Evolutionary conservation across 1,140 invertebrate species (phyloP), one percentile per base, ranked within the genome.

Genomic region (Hypsibius dujardini): DNA sequence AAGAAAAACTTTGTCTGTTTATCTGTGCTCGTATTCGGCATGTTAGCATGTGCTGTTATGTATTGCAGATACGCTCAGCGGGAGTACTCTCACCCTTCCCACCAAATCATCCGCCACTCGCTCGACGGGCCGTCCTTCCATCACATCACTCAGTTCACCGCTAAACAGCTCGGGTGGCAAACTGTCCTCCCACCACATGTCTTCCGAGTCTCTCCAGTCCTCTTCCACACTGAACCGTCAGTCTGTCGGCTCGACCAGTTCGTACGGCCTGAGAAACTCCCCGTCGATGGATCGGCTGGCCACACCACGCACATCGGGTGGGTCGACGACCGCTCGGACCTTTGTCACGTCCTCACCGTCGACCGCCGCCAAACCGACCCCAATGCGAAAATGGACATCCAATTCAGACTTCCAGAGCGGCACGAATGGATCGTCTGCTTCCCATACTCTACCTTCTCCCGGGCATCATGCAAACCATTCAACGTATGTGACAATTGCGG

Each of bases 361-460:
- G 62, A 42, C 62, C 12, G 3, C 12, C 12, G 45, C 62, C 12
- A 12, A 12, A 3, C 12, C 62, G 12, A 45, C 62, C 12, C 12
- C 62, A 12, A 67, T 67, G 62, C 62, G 62, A 3, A 67, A 67
- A 42, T 67, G 62, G 62, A 67, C 62, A 67, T 67, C 62, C 62
- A 67, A 67, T 42, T 67, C 62, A 42, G 62, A 67, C 42, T 67
- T 67, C 45, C 62, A 67, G 62, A 67, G 45, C 42, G 62, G 62
- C 28, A 28, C 28, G 28, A 28, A 28, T 28, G 28, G 28, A 28
- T 28, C 28, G 28, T 28, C 28, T 28, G 28, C 28, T 28, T 28
- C 28, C 28, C 28, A 28, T 28, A 28, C 28, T 28, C 28, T 28
- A 28, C 28, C 28, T 28, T 28, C 28, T 28, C 28, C 28, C 28